Conservation (phyloP, 2,888 invertebrate species). For the Nemotelus pantherinus region DNA sequence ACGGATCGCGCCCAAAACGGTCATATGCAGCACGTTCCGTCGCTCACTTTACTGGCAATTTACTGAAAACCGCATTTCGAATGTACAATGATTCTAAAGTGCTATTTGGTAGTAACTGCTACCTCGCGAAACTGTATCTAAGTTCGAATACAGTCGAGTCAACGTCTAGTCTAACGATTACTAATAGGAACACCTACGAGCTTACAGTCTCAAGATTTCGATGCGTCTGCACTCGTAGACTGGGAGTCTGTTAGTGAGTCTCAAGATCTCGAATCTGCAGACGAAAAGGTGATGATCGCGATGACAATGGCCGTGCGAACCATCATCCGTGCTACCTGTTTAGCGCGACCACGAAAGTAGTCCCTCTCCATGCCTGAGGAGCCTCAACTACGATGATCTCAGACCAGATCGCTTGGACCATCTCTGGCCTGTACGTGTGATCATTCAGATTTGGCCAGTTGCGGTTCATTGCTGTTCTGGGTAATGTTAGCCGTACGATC, state of each 20-base stretch:
- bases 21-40: constrained; percentile 24
- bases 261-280: background rate
- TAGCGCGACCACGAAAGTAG: background rate
- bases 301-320: background rate
- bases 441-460: too few relatives aligned
- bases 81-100: background rate
- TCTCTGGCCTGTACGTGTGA: too few relatives aligned
- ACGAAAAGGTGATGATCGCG: background rate
- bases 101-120: background rate
- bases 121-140: background rate
- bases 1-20: background rate
- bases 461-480: too few relatives aligned
- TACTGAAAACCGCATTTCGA: background rate
- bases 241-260: constrained; percentile 12
- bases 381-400: background rate
- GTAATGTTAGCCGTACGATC: too few relatives aligned
- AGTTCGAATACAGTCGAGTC: background rate
- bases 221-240: constrained; percentile 28
- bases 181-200: background rate
- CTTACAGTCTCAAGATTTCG: background rate
- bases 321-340: background rate
- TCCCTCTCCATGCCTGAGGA: constrained; percentile 5
- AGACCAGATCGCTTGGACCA: background rate
- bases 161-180: background rate
- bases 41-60: background rate